Conservation (phyloP, 2,888 invertebrate genomes). For the Ischnus inquisitorius region DNA sequence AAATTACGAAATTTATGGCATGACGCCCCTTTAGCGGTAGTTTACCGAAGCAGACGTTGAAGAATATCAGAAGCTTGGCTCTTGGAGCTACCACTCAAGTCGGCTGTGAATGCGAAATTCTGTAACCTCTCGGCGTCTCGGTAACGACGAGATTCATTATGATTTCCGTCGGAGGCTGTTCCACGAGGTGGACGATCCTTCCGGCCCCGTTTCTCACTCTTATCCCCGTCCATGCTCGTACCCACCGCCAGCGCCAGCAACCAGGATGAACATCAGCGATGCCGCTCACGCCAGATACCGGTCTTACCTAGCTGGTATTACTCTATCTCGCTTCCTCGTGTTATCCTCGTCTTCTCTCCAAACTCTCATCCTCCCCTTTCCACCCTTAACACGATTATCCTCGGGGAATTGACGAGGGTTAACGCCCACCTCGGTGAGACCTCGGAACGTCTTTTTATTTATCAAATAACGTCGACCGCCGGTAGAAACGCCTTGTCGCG, state of each 20-base stretch:
- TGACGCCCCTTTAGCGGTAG: background rate
- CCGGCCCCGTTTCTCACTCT: conserved; percentile 37
- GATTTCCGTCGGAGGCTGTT: conserved; percentile 61
- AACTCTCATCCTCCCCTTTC: conserved; percentile 5
- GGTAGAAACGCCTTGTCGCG: conserved; percentile 38
- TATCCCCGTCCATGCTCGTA: background rate
- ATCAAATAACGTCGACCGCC: conserved; percentile 44
- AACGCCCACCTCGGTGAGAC: conserved; percentile 36
- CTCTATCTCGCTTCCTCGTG: conserved; percentile 8
- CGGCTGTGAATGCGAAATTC: conserved; percentile 18
- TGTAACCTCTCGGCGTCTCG: conserved; percentile 34
- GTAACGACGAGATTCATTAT: conserved; percentile 68
- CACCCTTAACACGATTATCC: conserved; percentile 59
- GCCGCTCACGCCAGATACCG: conserved; percentile 17
- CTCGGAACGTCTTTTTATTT: conserved; percentile 47
- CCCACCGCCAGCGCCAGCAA: background rate
- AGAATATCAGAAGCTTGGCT: background rate
- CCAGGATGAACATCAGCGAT: conserved; percentile 42
- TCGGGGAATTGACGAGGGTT: conserved; percentile 48
- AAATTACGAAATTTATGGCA: conserved; percentile 29
- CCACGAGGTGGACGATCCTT: conserved; percentile 45
- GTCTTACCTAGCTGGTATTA: conserved; percentile 26
- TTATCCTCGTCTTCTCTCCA: conserved; percentile 9
- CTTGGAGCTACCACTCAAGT: background rate
- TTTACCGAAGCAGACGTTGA: conserved; percentile 12